Evolutionary conservation across 2,113 vertebrate species (phyloP), one percentile per base, ranked within the genome.

Genomic region (Neodontobutis hainanensis): DNA sequence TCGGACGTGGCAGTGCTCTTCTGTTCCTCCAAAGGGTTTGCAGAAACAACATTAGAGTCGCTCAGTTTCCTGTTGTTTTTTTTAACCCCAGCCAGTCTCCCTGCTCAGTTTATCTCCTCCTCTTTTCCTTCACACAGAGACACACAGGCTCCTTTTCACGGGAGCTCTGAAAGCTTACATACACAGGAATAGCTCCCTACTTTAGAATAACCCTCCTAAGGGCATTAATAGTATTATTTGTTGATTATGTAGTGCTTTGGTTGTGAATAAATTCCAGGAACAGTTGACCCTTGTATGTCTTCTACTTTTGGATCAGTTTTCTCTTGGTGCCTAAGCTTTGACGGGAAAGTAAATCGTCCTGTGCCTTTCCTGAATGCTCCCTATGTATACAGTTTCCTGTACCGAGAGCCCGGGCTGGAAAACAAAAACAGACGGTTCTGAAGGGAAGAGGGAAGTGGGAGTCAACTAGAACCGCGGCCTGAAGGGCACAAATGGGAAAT

Each of bases 311-410:
- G 82, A 85, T 79, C n/a, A 36, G 63, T 78, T 82, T 85, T 77
- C 73, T 76, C 61, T 61, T 48, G 67, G 57, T 76, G 61, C 59
- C 66, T 77, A 81, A 77, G 87, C 61, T 72, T 60, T 78, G 82
- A 91, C 77, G 90, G 91, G 91, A 90, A 90, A 88, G 87, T 55
- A 36, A 55, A 38, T 85, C 74, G 85, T 71, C 80, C 89, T 79
- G 82, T 83, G 87, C 84, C 89, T 90, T 55, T 90, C 88, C 90
- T 91, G 90, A 91, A 90, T 88, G 91, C 89, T 90, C 80, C 89
- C 90, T 87, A 90, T 91, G 87, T 92, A 87, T 90, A 91, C 87
- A 87, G 88, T 91, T 92, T 93, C 92, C 92, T 93, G 91, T 91
- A 81, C 88, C 89, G 80, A 89, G 88, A 87, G 87, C 78, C 88